Percentiles rank a stretch among this genome's conserved stretches.
phyloP scores from a whole-genome alignment of 2,888 invertebrate genomes.

The Drosophila mayaguana region DNA sequence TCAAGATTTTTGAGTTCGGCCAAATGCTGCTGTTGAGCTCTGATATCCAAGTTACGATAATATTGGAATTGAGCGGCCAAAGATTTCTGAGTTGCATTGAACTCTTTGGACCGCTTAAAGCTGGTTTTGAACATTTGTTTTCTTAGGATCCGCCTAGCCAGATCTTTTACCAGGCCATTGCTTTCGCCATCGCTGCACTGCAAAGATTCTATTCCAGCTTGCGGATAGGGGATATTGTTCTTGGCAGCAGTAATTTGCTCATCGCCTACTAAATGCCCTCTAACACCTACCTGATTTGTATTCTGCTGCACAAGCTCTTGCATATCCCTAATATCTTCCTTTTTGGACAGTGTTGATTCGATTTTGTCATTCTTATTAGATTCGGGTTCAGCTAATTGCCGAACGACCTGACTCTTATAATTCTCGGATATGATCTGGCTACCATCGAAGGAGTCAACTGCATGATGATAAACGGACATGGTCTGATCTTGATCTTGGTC shows the following conservation, averaged over 20 bases:
- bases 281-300: conserved; percentile 9
- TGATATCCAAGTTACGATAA: conserved; percentile 3
- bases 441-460: not conserved
- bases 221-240: not conserved
- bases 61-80: conserved; percentile 1
- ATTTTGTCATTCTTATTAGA: too few relatives aligned
- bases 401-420: not conserved
- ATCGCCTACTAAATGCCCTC: not conserved
- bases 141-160: not conserved
- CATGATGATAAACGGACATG: not conserved
- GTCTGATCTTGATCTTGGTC: not conserved
- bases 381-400: not conserved
- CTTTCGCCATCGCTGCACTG: not conserved
- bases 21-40: conserved; percentile 14
- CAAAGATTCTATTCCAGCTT: not conserved
- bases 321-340: not conserved
- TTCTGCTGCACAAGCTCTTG: conserved; percentile 6
- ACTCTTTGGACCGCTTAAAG: not conserved
- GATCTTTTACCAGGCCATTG: not conserved
- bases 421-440: not conserved
- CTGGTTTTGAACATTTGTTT: not conserved
- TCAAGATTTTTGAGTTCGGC: conserved; percentile 7
- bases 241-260: not conserved
- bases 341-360: not conserved
- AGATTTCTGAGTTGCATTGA: not conserved